Percentiles rank a stretch among this genome's conserved stretches.
These are phyloP conservation scores for Drosophila subquinaria DNA, from an alignment of 2,888 invertebrate genomes.

Conservation along the genomic window DNA sequence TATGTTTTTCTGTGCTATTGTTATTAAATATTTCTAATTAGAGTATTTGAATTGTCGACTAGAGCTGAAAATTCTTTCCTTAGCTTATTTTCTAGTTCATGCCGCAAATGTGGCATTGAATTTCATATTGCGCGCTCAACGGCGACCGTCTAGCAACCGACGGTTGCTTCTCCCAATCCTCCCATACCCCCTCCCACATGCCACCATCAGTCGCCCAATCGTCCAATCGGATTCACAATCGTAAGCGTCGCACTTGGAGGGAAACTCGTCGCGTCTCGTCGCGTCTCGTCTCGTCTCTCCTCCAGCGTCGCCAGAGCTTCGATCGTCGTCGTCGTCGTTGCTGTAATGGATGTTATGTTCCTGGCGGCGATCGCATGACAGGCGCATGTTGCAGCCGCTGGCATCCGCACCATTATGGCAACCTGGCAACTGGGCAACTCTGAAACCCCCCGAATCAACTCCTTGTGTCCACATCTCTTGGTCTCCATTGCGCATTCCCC, in stretches of 20 bases:
- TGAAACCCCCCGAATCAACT: constrained; percentile 9
- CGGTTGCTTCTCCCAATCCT: too few species aligned
- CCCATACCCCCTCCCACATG: too few species aligned
- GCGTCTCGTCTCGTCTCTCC: neutral
- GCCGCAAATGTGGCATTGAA: constrained; percentile 82
- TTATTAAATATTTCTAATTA: neutral
- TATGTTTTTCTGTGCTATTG: too few species aligned
- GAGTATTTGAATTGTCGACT: constrained; percentile 26
- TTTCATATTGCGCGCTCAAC: constrained; percentile 76
- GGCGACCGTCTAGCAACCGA: constrained; percentile 5
- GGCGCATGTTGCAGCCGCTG: constrained; percentile 82
- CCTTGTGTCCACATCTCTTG: neutral
- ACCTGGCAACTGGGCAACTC: constrained; percentile 41
- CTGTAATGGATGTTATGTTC: constrained; percentile 82
- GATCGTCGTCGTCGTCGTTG: constrained; percentile 42
- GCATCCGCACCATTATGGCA: constrained; percentile 83
- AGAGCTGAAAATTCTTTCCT: neutral
- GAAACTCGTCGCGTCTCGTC: constrained; percentile 47
- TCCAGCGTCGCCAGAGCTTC: constrained; percentile 9
- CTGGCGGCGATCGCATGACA: constrained; percentile 82
- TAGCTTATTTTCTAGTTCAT: constrained; percentile 75
- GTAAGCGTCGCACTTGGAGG: constrained; percentile 57
- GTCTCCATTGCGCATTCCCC: constrained; percentile 73
- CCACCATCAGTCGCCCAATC: neutral
- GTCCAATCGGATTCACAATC: constrained; percentile 64